These are phyloP conservation scores for Drosophila tristis DNA, from an alignment of 1,140 invertebrate species.

Conservation along the genomic window DNA sequence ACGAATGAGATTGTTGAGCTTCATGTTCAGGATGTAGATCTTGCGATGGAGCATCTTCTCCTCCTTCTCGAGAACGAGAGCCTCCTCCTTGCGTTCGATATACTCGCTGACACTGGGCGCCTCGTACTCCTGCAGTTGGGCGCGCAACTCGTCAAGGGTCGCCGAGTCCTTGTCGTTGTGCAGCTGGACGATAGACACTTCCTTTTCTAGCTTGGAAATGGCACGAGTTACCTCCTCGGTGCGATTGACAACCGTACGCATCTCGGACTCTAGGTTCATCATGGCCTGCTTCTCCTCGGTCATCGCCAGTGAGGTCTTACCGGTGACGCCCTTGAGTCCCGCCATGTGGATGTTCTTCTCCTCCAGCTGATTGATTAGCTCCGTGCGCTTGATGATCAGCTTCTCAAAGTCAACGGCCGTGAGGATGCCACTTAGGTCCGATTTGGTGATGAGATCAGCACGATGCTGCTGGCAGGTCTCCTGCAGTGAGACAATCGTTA, in stretches of 20 bases:
- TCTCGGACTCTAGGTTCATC: conserved; percentile 73
- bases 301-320: conserved; percentile 76
- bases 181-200: conserved; percentile 55
- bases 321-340: conserved; percentile 83
- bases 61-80: conserved; percentile 71
- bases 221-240: conserved; percentile 65
- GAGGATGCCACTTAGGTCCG: conserved; percentile 83
- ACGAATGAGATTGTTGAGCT: conserved; percentile 69
- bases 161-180: conserved; percentile 63
- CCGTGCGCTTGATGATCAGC: conserved; percentile 84
- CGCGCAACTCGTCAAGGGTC: conserved; percentile 43
- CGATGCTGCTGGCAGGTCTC: conserved; percentile 75
- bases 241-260: conserved; percentile 53
- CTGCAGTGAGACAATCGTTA: conserved; percentile 72
- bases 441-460: conserved; percentile 71
- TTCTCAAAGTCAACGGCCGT: conserved; percentile 85
- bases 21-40: conserved; percentile 78
- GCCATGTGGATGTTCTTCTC: conserved; percentile 82
- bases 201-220: conserved; percentile 69
- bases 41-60: conserved; percentile 77
- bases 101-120: conserved; percentile 76
- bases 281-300: conserved; percentile 77
- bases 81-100: conserved; percentile 73
- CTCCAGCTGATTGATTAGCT: conserved; percentile 79
- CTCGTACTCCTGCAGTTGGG: conserved; percentile 65